Base-by-base conservation (phyloP, 2,888 invertebrate genomes). In the Cryptocheilus praepositus region DNA sequence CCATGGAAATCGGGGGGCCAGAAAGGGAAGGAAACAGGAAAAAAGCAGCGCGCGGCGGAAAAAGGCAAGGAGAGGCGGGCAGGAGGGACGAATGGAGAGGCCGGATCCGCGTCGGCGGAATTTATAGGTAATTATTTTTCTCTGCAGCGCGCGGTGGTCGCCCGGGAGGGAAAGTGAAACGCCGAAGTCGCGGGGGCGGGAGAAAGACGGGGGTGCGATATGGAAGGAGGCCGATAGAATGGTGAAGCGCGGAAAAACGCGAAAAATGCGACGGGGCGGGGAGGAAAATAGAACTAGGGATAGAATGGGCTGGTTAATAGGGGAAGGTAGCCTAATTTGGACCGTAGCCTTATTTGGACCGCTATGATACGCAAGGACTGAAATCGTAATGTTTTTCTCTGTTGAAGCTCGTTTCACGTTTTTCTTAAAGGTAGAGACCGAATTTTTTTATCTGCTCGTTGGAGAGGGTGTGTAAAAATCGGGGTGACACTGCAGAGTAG, bases 51-150 rank as follows among this genome's bases (percentile, higher is more conserved):
- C 36, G 36, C 36, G 11, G 36, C 1, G 44, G 13, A 52, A n/a
- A 54, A 56, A 16, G 19, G 15, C 18, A 15, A 13, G 18, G 43
- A 43, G 43, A 18, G 13, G 36, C 16, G 36, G 21, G 18, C 15
- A 43, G 36, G 56, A n/a, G 43, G 21, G 18, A 49, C 49, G 49
- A 49, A 49, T 49, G 18, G 18, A 49, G 4, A 18, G 49, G 49
- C 49, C 13, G 49, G 18, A 49, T 49, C 8, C 18, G 18, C 16
- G 3, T 13, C 16, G 19, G 36, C 56, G 44, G 83, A 85, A 83
- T 86, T 83, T 85, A 86, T 85, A 84, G 83, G 81, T 85, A 85
- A 86, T 87, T 86, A 85, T 85, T 85, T 85, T 85, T 82, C 76
- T 76, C 76, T 76, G 64, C 61, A 46, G 44, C 64, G 67, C 16